Evolutionary conservation across 2,888 invertebrate genomes (phyloP), one percentile per base, ranked within the genome.

Genomic region (Drosophila cyrtoloma): DNA sequence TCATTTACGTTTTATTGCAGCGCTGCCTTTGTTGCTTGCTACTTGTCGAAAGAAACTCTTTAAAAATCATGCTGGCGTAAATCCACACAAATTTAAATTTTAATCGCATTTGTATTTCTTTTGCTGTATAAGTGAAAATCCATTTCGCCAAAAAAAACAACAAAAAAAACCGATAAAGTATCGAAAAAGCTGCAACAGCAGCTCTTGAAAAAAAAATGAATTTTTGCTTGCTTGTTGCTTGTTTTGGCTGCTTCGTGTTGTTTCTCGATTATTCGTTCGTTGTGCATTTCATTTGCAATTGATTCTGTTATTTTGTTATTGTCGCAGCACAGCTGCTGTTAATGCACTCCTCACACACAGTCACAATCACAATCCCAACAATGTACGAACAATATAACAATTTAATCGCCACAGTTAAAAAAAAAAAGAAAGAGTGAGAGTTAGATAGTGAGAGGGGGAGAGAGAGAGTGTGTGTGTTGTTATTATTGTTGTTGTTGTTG

Each of bases 11-110:
- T 73, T 68, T 37, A 64, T 79, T 71, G 62, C 57, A 53, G 67
- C 33, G 56, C 33, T 59, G 63, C 3, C 42, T 44, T 26, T 75
- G 32, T 16, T 65, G 59, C 47, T 26, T 81, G 50, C n/a, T 71
- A 62, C 44, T 60, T 82, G 71, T 63, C 53, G 76, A 87, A 35
- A 35, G 5, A 35, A 84, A 77, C 82, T 82, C 80, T 87, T 77
- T 77, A 63, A 89, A 92, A 91, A 89, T 81, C 91, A 91, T 73
- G 86, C 83, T 81, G 84, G 89, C 92, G 92, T 91, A 89, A 90
- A 91, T 91, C 91, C 91, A 91, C 77, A 79, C 79, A 89, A 91
- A 90, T 86, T 91, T 87, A 83, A 87, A 84, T 87, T 91, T 85
- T 82, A 90, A 89, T 87, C 87, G 85, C 78, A 86, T 76, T 86